Percentiles rank a stretch among this genome's conserved stretches.
Evolutionary conservation across 2,888 invertebrate species (phyloP).

Genomic region (Toxonevra muliebris): DNA sequence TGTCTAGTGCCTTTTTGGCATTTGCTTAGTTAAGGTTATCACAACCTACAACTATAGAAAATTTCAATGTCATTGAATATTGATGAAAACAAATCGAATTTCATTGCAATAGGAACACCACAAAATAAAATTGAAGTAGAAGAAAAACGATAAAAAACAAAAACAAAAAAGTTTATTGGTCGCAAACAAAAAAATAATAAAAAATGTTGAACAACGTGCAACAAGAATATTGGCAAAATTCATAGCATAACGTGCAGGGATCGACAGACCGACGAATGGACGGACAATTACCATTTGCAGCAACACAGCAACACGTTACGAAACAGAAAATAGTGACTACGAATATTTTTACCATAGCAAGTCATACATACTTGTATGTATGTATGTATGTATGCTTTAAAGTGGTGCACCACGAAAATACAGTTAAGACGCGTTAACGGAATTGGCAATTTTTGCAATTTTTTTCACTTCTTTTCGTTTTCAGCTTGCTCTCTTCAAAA

Average conservation of each 20-base stretch:
- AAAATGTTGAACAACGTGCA: not conserved
- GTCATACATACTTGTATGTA: too few relatives aligned
- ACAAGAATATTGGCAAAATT: not conserved
- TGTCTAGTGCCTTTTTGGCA: too few relatives aligned
- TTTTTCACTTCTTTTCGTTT: too few relatives aligned
- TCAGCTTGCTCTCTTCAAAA: too few relatives aligned
- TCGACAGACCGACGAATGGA: too few relatives aligned
- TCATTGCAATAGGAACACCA: not conserved
- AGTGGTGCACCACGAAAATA: constrained; percentile 3
- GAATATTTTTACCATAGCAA: too few relatives aligned
- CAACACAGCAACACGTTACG: too few relatives aligned
- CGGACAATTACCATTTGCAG: too few relatives aligned
- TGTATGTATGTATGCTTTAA: too few relatives aligned
- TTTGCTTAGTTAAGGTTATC: too few relatives aligned
- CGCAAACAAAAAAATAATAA: constrained; percentile 8
- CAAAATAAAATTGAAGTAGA: not conserved
- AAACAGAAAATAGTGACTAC: too few relatives aligned
- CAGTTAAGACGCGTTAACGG: constrained; percentile 20
- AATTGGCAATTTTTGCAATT: constrained; percentile 19
- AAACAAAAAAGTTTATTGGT: constrained; percentile 2
- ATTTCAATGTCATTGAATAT: constrained; percentile 37
- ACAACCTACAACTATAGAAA: not conserved
- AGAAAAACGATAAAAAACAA: constrained; percentile 1
- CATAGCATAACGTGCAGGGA: too few relatives aligned
- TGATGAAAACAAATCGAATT: constrained; percentile 37